Evolutionary conservation across 2,797 vertebrate genomes (phyloP), one percentile per base, ranked within the genome.

Genomic region (Micrastur ruficollis): DNA sequence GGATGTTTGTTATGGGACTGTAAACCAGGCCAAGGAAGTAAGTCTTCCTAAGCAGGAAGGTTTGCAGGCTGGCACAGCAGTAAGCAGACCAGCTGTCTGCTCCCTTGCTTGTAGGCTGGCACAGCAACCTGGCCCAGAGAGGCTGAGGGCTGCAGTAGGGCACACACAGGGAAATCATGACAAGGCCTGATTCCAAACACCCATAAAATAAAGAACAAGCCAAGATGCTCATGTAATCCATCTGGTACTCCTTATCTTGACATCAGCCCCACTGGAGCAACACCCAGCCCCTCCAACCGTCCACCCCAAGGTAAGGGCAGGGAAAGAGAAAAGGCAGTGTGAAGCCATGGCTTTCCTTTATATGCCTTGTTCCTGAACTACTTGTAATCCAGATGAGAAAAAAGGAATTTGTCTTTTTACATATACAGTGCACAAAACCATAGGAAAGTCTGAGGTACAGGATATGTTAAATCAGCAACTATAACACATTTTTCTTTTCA

Each of bases 51-150:
- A 74, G 75, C 22, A 71, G 59, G 26, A 61, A 65, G 13, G 27
- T 61, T 46, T 6, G 3, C 44, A 56, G 72, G 25, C 29, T 61
- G 49, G 46, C 4, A 7, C 22, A 44, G 56, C 5, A 9, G 16
- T 26, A 53, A 88, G 34, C 42, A 76, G 62, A 62, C 12, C 34
- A 55, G 38, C 8, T 1, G 0, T 5, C 27, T 0, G 0, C 17
- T 50, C 11, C 61, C 62, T 32, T 18, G 23, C 25, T 42, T 3
- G 0, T 6, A 78, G 44, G 25, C 1, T 52, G 31, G 31, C 2
- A 2, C 7, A 81, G 23, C 55, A 73, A 27, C 27, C 7, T 6
- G 10, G 7, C 13, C 65, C 34, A 50, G 34, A 76, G 46, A 56
- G 34, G 25, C 44, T 55, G 50, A 59, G 29, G 26, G 42, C 10